Base-by-base conservation (phyloP, 2,888 invertebrate species). In the Lamproptera curius region DNA sequence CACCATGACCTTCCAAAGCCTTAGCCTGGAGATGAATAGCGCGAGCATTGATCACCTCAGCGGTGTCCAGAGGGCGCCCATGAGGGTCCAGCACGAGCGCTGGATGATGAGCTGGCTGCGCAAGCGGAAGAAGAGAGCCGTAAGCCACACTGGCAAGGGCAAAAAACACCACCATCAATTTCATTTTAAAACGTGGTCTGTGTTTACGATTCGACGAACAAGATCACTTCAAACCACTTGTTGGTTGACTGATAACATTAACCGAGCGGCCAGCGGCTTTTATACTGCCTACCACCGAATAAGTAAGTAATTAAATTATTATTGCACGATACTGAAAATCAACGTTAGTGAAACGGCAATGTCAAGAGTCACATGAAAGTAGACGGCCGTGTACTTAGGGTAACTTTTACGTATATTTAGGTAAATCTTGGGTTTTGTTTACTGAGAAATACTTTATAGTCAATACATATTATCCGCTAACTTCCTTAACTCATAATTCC, bases 141-240 rank as follows among this genome's bases (percentile, higher is more conserved):
- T 86, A 86, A n/a, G 84, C 84, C n/a, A 88, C 86, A 41, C 76
- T 77, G 23, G 85, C 65, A 23, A 85, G 77, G 41, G 83, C 83
- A 47, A 62, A 77, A 44, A 91, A 89, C 80, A 90, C 90, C 89
- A 90, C 89, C 89, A 78, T 56, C 62, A 68, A 65, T 60, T 55
- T 75, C 78, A 78, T 78, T 23, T 47, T 61, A 65, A 43, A 69
- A 62, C 62, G 69, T 67, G 72, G 74, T 75, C 72, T 76, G 71
- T 75, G 73, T 68, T 31, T 58, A 60, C 57, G 62, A 64, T 59
- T 64, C 66, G 66, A 73, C 70, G 65, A 70, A 58, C 64, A 70
- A 63, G 72, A 76, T 72, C 74, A 73, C 76, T 76, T 76, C 73
- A 41, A 51, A 47, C 51, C 43, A 33, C 28, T 26, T 38, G 38